Conservation (phyloP, 2,797 vertebrate species). For the Nannoperca australis region DNA sequence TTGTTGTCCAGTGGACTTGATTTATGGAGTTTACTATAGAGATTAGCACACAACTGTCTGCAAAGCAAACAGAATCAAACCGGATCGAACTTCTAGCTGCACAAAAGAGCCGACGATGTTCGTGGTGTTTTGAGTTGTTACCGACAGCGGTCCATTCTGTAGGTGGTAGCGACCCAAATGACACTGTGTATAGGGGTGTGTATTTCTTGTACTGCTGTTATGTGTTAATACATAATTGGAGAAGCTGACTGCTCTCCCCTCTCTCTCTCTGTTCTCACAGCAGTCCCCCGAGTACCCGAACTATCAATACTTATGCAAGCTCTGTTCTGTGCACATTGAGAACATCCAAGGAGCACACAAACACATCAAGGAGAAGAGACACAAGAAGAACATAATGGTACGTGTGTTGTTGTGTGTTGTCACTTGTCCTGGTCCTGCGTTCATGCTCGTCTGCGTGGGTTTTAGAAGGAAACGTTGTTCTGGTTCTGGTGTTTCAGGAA, state of each 20-base stretch:
- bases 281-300: conserved; percentile 96
- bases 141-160: neutral
- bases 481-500: conserved; percentile 83
- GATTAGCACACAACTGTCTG: neutral
- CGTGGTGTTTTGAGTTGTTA: conserved; percentile 2
- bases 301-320: conserved; percentile 97
- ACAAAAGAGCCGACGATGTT: neutral
- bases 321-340: conserved; percentile 97
- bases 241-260: conserved; percentile 15
- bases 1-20: neutral
- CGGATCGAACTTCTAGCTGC: accelerated
- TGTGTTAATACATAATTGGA: neutral
- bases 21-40: neutral
- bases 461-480: neutral
- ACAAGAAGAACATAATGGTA: conserved; percentile 98
- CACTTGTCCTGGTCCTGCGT: neutral
- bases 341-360: conserved; percentile 98
- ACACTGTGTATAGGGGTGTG: neutral
- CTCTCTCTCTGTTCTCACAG: conserved; percentile 77
- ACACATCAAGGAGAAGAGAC: conserved; percentile 98
- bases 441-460: neutral
- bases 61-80: neutral
- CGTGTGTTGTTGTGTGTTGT: conserved; percentile 30
- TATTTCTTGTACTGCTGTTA: neutral
- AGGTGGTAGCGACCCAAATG: neutral